phyloP scores from a whole-genome alignment of 2,888 invertebrate species.

The Odontomyia ornata region DNA sequence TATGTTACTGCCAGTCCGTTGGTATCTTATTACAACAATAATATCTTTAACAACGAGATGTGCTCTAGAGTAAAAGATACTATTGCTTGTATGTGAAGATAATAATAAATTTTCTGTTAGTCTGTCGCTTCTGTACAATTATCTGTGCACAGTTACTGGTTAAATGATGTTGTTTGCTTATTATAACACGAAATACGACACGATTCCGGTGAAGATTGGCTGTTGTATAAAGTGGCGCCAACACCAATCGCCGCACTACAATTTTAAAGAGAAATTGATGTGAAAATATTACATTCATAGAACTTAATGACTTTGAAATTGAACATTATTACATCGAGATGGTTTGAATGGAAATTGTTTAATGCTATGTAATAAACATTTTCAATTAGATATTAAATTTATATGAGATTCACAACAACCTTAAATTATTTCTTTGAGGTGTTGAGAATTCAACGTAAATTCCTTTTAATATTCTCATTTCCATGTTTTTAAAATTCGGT shows the following conservation, averaged over 20 bases:
- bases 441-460: no score
- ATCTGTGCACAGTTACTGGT: neutral
- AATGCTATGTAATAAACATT: neutral
- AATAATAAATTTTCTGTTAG: slow-evolving; percentile 36
- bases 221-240: slow-evolving; percentile 32
- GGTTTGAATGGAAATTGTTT: neutral
- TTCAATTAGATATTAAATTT: neutral
- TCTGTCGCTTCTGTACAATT: slow-evolving; percentile 2
- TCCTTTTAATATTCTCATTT: no score
- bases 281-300: slow-evolving; percentile 27
- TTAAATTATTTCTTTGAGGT: no score
- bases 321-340: neutral
- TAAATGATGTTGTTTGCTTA: slow-evolving; percentile 33
- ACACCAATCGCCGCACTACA: slow-evolving; percentile 34
- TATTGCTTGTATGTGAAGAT: neutral
- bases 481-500: no score
- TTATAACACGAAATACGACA: slow-evolving; percentile 33
- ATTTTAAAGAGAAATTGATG: slow-evolving; percentile 41
- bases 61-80: neutral
- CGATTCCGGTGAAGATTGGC: slow-evolving; percentile 28
- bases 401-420: no score
- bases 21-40: slow-evolving; percentile 32
- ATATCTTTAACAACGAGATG: slow-evolving; percentile 2
- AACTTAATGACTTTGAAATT: slow-evolving; percentile 21
- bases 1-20: no score